Evolutionary conservation across 2,797 vertebrate genomes (phyloP).

Genomic region (Etheostoma nigrum): DNA sequence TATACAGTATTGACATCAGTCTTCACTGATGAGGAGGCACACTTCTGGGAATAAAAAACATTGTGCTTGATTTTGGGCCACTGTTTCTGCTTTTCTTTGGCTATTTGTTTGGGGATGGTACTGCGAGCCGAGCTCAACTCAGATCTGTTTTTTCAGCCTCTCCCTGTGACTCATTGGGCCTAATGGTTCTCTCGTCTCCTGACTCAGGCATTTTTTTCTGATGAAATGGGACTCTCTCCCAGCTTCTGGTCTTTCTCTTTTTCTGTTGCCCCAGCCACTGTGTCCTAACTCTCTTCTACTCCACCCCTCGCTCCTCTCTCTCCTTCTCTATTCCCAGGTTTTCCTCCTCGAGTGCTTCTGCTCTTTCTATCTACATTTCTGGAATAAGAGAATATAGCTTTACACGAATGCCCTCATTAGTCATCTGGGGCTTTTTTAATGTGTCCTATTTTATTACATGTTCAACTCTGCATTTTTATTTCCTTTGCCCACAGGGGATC

Average conservation of each 20-base stretch:
- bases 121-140: slow-evolving; percentile 34
- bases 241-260: slow-evolving; percentile 79
- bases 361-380: slow-evolving; percentile 52
- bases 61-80: slow-evolving; percentile 15
- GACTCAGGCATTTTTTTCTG: slow-evolving; percentile 82
- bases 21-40: neutral
- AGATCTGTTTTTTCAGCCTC: slow-evolving; percentile 74
- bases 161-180: slow-evolving; percentile 76
- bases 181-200: slow-evolving; percentile 76
- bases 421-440: slow-evolving; percentile 37
- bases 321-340: slow-evolving; percentile 15
- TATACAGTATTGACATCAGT: neutral
- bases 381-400: slow-evolving; percentile 44
- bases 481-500: slow-evolving; percentile 45
- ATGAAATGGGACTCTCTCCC: slow-evolving; percentile 77
- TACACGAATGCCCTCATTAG: slow-evolving; percentile 57
- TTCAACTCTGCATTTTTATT: slow-evolving; percentile 42
- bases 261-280: slow-evolving; percentile 59
- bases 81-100: slow-evolving; percentile 22
- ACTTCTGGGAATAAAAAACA: neutral
- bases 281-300: slow-evolving; percentile 42
- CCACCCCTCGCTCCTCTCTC: slow-evolving; percentile 31
- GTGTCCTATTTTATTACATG: slow-evolving; percentile 46
- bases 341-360: slow-evolving; percentile 18
- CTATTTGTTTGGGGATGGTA: slow-evolving; percentile 42